A percentile compares a stretch with the other conserved stretches of the same genome.
Evolutionary conservation across 2,113 vertebrate species (phyloP).

Genomic region (Strix aluco): DNA sequence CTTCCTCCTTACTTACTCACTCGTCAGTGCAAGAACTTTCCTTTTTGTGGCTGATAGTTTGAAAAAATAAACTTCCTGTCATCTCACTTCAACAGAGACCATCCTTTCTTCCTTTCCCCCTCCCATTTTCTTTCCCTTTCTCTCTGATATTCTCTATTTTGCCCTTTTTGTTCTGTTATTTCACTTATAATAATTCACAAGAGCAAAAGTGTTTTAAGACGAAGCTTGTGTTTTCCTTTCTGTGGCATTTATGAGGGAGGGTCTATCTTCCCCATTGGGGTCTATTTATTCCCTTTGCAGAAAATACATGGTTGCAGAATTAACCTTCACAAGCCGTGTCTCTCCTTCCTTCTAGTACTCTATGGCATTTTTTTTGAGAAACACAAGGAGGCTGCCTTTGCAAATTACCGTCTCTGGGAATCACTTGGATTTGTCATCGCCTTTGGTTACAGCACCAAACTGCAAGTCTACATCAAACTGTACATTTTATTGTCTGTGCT

Average conservation of each 20-base stretch:
- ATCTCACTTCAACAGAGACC: background rate
- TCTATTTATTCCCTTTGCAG: background rate
- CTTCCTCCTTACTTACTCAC: background rate
- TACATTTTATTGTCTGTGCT: constrained; percentile 82
- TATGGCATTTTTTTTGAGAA: constrained; percentile 86
- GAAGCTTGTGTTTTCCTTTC: background rate
- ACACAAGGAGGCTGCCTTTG: constrained; percentile 90
- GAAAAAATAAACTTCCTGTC: background rate
- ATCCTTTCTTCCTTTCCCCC: background rate
- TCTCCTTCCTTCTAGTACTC: constrained; percentile 76
- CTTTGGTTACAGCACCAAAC: constrained; percentile 87
- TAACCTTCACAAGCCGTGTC: background rate
- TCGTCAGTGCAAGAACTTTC: background rate
- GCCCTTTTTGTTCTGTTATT: background rate
- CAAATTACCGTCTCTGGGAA: constrained; percentile 95
- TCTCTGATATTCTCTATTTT: background rate
- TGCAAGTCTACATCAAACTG: constrained; percentile 85
- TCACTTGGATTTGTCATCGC: constrained; percentile 88
- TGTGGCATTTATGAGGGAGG: background rate
- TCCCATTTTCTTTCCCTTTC: background rate
- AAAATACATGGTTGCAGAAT: background rate
- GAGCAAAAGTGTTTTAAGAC: background rate
- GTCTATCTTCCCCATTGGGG: background rate
- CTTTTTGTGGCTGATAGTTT: background rate
- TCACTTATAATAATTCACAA: background rate